Base-by-base conservation (phyloP, 2,113 vertebrate species). In the Megalops atlanticus region DNA sequence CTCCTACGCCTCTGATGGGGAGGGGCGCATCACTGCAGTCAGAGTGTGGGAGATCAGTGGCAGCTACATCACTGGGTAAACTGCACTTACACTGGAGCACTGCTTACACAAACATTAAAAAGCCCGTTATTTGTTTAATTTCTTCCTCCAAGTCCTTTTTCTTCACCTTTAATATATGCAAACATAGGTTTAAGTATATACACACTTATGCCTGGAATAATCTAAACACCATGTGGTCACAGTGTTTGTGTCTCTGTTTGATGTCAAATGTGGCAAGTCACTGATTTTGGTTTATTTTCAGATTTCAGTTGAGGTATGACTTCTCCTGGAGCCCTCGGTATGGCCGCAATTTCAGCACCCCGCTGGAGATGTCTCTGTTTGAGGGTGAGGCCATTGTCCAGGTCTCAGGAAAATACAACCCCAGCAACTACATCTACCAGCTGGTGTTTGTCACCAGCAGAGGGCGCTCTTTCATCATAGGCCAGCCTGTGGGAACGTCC, bases 371-470 rank as follows among this genome's bases (percentile, higher is more conserved):
- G 41, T 69, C 16, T 36, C 52, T 78, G 39, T 78, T 52, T 40
- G 72, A 78, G 33, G 64, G 47, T 21, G 69, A 83, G 41, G 38
- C 36, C 43, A 68, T 79, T 41, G 74, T 79, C 18, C 39, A 81
- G 31, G 45, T 49, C 35, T 79, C 33, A 24, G 74, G 77, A 45
- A 79, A 83, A 33, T 79, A 41, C 72, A 78, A 72, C 40, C 36
- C 36, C 74, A 77, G 39, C 35, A 36, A 33, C 45, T 75, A 39
- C 24, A 68, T 76, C 52, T 43, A 49, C n/a, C 49, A 69, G 45
- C 73, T 82, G 36, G 45, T 36, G 15, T 82, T 80, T 64, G 41
- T 73, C 27, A 74, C 85, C 71, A 82, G 52, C 49, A 84, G 82
- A 77, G 80, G 77, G 75, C 18, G 54, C 5, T 74, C 38, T 81